phyloP scores from a whole-genome alignment of 1,140 invertebrate species.

The Pseudomyrmex gracilis region DNA sequence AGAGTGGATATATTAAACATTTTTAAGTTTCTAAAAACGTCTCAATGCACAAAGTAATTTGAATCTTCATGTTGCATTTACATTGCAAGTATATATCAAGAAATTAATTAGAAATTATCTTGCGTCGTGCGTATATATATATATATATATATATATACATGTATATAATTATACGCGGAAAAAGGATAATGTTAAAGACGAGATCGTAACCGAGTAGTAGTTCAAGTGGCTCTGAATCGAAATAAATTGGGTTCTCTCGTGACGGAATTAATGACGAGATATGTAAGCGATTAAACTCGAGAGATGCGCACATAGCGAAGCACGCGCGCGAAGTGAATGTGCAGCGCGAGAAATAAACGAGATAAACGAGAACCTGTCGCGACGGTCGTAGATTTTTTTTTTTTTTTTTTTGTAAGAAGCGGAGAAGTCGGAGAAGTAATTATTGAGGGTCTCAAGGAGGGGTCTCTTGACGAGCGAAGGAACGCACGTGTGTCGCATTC shows the following conservation, averaged over 20 bases:
- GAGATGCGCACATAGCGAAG: neutral
- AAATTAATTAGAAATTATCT: slow-evolving; percentile 35
- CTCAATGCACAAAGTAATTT: slow-evolving; percentile 3
- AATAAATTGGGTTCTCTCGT: slow-evolving; percentile 13
- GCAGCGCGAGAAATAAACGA: slow-evolving; percentile 12
- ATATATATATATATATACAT: no score
- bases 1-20: neutral
- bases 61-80: neutral
- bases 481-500: slow-evolving; percentile 60
- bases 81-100: neutral
- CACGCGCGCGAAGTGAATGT: neutral
- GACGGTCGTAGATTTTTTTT: slow-evolving; percentile 11
- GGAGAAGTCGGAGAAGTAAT: slow-evolving; percentile 34
- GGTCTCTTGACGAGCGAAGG: neutral
- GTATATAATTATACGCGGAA: slow-evolving; percentile 22
- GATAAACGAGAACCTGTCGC: slow-evolving; percentile 27
- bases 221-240: neutral
- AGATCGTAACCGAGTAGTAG: neutral
- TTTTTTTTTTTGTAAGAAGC: neutral
- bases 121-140: no score
- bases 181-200: neutral
- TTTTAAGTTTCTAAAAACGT: neutral
- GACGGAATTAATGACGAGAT: slow-evolving; percentile 35
- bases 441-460: slow-evolving; percentile 11
- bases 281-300: slow-evolving; percentile 31